These are phyloP conservation scores for Phalacrocorax brasilianus DNA, from an alignment of 2,113 vertebrate genomes.

Conservation along the genomic window DNA sequence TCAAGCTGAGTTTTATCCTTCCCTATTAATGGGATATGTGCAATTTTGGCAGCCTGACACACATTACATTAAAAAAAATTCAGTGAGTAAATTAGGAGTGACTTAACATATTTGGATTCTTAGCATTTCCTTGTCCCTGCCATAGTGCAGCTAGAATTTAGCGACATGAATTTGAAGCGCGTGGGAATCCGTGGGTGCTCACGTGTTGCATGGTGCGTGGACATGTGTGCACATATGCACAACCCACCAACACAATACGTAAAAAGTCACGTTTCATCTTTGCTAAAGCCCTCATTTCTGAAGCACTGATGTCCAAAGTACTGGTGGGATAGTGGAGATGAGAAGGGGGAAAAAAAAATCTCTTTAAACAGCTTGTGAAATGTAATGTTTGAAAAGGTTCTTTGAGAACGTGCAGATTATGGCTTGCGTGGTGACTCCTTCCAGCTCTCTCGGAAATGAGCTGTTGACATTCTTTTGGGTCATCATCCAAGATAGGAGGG, in stretches of 20 bases:
- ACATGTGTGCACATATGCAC: fast-evolving
- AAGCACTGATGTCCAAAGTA: slow-evolving; percentile 63
- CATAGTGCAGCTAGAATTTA: neutral
- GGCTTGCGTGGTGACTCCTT: slow-evolving; percentile 75
- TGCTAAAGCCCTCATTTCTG: slow-evolving; percentile 51
- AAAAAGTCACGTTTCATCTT: slow-evolving; percentile 45
- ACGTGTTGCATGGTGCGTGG: fast-evolving
- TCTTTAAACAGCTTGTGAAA: slow-evolving; percentile 81
- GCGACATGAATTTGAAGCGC: neutral
- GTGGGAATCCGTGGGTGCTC: neutral
- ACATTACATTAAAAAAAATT: neutral
- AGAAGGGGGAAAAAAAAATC: slow-evolving; percentile 33
- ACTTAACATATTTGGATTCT: neutral
- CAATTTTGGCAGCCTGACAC: neutral
- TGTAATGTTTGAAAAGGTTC: slow-evolving; percentile 80
- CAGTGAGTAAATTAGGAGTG: neutral
- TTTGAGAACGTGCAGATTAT: slow-evolving; percentile 84
- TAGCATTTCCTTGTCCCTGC: neutral
- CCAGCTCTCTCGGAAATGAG: slow-evolving; percentile 86
- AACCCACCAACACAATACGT: neutral
- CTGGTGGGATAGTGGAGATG: slow-evolving; percentile 71
- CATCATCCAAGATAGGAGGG: slow-evolving; percentile 85
- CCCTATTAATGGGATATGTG: neutral
- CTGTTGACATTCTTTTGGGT: slow-evolving; percentile 93
- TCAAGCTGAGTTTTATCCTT: neutral